These are phyloP conservation scores for Charadrius vociferus DNA, from an alignment of 2,113 vertebrate genomes.

Conservation along the genomic window DNA sequence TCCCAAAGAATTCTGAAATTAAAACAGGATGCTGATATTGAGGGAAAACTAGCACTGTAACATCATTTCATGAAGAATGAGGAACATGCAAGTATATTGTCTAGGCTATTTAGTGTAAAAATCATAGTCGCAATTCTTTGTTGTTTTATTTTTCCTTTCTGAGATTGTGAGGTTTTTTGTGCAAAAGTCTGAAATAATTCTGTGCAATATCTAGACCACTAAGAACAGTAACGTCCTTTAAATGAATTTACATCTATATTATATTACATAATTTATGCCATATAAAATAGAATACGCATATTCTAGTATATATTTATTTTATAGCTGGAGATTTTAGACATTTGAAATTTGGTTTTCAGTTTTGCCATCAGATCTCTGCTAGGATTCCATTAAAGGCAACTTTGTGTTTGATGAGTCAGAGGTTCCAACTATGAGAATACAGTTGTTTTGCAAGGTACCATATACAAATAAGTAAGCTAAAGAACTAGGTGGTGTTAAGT, in stretches of 20 bases:
- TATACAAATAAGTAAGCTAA: not conserved
- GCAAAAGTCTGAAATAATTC: not conserved
- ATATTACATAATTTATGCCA: not conserved
- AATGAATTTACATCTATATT: not conserved
- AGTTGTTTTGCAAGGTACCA: not conserved
- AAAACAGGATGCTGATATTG: not conserved
- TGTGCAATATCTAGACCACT: not conserved
- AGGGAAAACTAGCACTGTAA: not conserved
- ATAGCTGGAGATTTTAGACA: not conserved
- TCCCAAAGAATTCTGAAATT: not conserved
- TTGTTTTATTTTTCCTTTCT: not conserved
- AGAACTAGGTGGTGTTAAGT: not conserved
- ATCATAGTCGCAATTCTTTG: not conserved
- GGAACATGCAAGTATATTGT: not conserved
- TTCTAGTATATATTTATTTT: not conserved
- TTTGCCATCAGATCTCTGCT: not conserved
- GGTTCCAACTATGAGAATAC: not conserved
- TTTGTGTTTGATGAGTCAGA: not conserved
- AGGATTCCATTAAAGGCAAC: not conserved
- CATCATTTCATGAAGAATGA: not conserved
- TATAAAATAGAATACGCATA: not conserved
- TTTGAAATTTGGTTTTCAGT: not conserved
- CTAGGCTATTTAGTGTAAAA: not conserved
- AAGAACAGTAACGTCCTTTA: not conserved
- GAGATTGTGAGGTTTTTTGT: not conserved